Percentiles rank a stretch among this genome's conserved stretches.
phyloP scores from a whole-genome alignment of 2,113 vertebrate species.

The Probosciger aterrimus region DNA sequence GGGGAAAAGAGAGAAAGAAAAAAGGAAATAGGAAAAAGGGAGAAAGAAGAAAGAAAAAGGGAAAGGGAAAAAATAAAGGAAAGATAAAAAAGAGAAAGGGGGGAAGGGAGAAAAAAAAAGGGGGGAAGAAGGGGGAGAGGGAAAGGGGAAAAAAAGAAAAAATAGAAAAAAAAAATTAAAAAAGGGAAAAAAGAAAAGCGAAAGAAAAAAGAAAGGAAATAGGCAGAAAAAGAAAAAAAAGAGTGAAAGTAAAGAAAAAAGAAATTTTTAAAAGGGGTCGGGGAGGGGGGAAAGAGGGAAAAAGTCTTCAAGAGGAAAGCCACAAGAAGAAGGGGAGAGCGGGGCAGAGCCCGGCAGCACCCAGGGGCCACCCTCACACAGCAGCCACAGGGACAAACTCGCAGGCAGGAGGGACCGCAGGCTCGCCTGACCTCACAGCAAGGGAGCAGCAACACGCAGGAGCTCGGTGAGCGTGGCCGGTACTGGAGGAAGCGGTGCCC shows the following conservation, averaged over 20 bases:
- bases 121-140: no score
- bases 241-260: neutral
- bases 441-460: neutral
- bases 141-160: neutral
- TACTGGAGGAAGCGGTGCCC: neutral
- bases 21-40: neutral
- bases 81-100: neutral
- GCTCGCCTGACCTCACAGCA: rapidly evolving
- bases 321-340: neutral
- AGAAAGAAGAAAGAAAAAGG: neutral
- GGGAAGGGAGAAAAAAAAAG: no score
- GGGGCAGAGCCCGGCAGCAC: neutral
- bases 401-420: neutral
- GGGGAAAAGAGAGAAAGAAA: neutral
- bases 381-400: neutral
- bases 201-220: rapidly evolving
- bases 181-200: rapidly evolving
- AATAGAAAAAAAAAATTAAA: neutral
- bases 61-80: neutral
- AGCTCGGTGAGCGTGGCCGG: neutral
- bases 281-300: neutral
- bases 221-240: no score
- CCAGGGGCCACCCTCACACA: rapidly evolving
- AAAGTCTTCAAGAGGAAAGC: neutral
- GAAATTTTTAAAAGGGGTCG: neutral